These are phyloP conservation scores for Coilia nasus DNA, from an alignment of 2,797 vertebrate genomes.

Conservation along the genomic window DNA sequence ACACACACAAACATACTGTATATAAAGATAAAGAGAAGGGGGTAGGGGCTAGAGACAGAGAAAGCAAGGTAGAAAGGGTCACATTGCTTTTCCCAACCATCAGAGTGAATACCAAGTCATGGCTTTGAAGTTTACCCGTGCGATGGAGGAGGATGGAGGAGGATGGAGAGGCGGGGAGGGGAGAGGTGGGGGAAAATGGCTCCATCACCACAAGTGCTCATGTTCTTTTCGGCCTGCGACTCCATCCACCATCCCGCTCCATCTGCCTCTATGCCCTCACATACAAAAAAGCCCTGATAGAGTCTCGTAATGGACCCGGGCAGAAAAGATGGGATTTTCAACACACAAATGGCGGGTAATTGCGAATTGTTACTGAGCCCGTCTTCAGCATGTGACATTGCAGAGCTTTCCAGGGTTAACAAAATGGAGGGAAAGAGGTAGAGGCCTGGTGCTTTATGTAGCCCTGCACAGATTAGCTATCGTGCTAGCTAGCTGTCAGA, in stretches of 20 bases:
- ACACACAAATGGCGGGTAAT: slow-evolving; percentile 30
- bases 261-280: slow-evolving; percentile 45
- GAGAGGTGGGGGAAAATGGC: slow-evolving; percentile 40
- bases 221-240: slow-evolving; percentile 60
- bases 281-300: slow-evolving; percentile 40
- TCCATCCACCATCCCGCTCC: slow-evolving; percentile 47
- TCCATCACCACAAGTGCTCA: slow-evolving; percentile 65
- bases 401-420: background rate
- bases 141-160: slow-evolving; percentile 62
- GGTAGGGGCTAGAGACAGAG: slow-evolving; percentile 34
- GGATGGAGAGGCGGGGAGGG: background rate
- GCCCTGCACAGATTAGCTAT: too few species aligned
- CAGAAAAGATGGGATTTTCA: slow-evolving; percentile 2
- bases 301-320: slow-evolving; percentile 33
- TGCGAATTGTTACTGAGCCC: background rate
- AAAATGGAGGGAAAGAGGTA: background rate
- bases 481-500: too few species aligned
- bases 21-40: slow-evolving; percentile 19
- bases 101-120: slow-evolving; percentile 58
- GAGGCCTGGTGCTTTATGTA: too few species aligned
- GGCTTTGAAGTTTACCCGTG: slow-evolving; percentile 73
- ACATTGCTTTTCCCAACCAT: slow-evolving; percentile 57
- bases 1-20: background rate
- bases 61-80: background rate
- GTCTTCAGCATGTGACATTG: background rate